Evolutionary conservation across 2,113 vertebrate species (phyloP).

Genomic region (Empidonax traillii): DNA sequence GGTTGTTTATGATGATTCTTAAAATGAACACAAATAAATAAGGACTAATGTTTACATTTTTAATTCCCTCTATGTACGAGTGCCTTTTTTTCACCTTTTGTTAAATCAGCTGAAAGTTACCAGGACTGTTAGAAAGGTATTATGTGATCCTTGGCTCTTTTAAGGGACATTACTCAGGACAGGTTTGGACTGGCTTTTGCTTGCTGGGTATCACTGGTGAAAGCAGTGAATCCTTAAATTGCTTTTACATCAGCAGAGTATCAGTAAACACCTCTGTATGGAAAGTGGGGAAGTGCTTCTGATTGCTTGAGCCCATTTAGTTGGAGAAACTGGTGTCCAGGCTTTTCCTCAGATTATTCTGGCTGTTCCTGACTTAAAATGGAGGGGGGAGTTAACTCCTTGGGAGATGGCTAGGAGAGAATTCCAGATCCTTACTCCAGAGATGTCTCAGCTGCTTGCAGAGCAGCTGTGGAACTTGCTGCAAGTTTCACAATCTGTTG

Average conservation of each 20-base stretch:
- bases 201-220: neutral
- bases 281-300: neutral
- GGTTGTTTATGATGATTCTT: neutral
- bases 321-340: neutral
- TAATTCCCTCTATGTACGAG: neutral
- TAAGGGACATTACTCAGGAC: neutral
- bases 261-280: neutral
- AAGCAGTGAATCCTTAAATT: neutral
- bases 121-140: neutral
- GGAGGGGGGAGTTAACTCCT: neutral
- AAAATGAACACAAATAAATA: neutral
- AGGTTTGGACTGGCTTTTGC: neutral
- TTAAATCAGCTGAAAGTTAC: neutral
- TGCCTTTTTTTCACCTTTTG: neutral
- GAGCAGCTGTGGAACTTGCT: slow-evolving; percentile 37
- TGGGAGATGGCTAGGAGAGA: neutral
- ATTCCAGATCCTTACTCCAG: neutral
- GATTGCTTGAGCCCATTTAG: neutral
- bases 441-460: slow-evolving; percentile 10
- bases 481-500: neutral
- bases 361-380: neutral
- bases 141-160: neutral
- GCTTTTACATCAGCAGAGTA: neutral
- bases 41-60: neutral
- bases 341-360: neutral